phyloP scores from a whole-genome alignment of 2,888 invertebrate species.

The Molorchus minor region DNA sequence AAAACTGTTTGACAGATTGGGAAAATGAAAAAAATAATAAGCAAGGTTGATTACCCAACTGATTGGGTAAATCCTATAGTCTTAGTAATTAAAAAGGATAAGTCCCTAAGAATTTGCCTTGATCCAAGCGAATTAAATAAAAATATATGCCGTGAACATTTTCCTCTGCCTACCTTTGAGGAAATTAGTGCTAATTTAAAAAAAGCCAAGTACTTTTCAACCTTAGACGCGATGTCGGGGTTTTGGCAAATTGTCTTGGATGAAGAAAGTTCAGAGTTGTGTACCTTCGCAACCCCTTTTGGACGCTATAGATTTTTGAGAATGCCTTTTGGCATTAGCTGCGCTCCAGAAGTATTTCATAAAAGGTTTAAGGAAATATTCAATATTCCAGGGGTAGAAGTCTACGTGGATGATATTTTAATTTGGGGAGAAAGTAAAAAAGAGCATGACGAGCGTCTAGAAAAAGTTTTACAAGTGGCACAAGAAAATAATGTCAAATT shows the following conservation, averaged over 20 bases:
- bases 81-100: conserved; percentile 19
- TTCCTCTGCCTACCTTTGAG: conserved; percentile 37
- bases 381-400: conserved; percentile 36
- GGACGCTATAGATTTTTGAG: conserved; percentile 41
- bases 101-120: conserved; percentile 25
- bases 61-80: conserved; percentile 27
- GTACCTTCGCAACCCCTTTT: conserved; percentile 43
- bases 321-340: conserved; percentile 35
- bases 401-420: conserved; percentile 44
- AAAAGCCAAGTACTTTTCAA: background rate
- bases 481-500: conserved; percentile 36
- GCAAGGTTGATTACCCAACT: conserved; percentile 19
- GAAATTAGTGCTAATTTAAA: conserved; percentile 26
- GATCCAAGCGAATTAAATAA: conserved; percentile 40
- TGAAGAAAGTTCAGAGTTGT: background rate
- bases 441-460: conserved; percentile 33
- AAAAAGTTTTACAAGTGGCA: conserved; percentile 29
- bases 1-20: background rate
- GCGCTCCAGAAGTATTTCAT: conserved; percentile 28
- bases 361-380: conserved; percentile 39
- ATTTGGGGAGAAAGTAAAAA: conserved; percentile 40
- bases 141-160: conserved; percentile 36
- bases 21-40: conserved; percentile 19
- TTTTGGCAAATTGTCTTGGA: conserved; percentile 7
- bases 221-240: conserved; percentile 3